Evolutionary conservation across 1,140 invertebrate genomes (phyloP).

Genomic region (Arctopsyche grandis): DNA sequence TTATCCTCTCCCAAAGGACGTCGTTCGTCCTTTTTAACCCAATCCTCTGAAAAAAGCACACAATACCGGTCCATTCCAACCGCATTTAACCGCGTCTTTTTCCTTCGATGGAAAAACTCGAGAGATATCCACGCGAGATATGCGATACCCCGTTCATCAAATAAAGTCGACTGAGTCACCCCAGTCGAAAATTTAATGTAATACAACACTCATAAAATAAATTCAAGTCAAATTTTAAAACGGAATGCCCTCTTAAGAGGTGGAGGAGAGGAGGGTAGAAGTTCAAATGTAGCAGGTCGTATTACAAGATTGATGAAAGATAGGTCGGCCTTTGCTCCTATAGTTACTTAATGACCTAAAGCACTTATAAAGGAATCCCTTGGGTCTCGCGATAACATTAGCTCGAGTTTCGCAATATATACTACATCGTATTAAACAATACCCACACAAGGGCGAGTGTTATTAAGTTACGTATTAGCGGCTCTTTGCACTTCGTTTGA

Average conservation of each 20-base stretch:
- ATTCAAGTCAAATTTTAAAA: neutral
- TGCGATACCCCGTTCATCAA: no score
- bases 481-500: no score
- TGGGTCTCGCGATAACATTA: conserved; percentile 18
- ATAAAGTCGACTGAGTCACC: no score
- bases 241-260: neutral
- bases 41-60: neutral
- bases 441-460: neutral
- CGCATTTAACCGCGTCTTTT: neutral
- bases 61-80: neutral
- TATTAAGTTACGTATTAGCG: neutral
- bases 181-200: no score
- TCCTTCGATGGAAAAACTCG: neutral
- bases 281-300: neutral
- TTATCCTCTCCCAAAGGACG: conserved; percentile 27
- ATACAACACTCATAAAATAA: no score
- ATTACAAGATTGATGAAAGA: conserved; percentile 20
- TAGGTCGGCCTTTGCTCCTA: conserved; percentile 4
- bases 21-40: neutral
- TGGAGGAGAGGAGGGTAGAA: neutral
- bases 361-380: conserved; percentile 24
- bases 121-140: no score
- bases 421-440: neutral
- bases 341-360: conserved; percentile 20
- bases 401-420: conserved; percentile 8